phyloP scores from a whole-genome alignment of 1,140 invertebrate species.

The Chironomus striatipennis region DNA sequence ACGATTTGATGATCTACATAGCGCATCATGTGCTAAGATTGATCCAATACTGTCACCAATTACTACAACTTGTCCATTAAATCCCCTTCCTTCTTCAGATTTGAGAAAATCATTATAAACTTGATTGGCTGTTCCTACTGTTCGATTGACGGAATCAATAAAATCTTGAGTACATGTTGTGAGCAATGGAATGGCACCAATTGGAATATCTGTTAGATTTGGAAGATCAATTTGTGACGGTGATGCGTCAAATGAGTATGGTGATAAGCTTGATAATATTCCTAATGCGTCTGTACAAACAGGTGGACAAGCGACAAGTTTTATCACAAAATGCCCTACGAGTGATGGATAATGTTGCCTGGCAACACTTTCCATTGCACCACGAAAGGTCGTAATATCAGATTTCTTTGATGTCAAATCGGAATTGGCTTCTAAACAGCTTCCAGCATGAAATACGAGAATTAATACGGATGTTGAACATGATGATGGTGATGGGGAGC shows the following conservation, averaged over 20 bases:
- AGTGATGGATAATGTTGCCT: conserved; percentile 90
- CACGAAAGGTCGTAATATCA: conserved; percentile 90
- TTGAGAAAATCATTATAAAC: conserved; percentile 85
- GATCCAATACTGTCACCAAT: conserved; percentile 88
- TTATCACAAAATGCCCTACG: conserved; percentile 80
- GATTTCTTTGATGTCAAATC: conserved; percentile 90
- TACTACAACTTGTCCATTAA: conserved; percentile 79
- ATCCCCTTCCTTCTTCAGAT: conserved; percentile 84
- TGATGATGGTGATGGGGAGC: conserved; percentile 62
- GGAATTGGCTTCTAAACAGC: conserved; percentile 67
- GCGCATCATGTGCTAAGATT: conserved; percentile 82
- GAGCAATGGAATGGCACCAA: conserved; percentile 87
- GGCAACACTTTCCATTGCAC: conserved; percentile 92
- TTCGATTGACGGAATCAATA: conserved; percentile 70
- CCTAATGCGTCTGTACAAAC: conserved; percentile 88
- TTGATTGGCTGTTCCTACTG: conserved; percentile 72
- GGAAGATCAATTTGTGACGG: conserved; percentile 69
- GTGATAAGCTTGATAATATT: conserved; percentile 85
- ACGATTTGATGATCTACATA: conserved; percentile 53
- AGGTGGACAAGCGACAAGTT: conserved; percentile 86
- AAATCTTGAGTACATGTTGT: conserved; percentile 82
- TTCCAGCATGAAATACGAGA: conserved; percentile 88
- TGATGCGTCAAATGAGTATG: conserved; percentile 91
- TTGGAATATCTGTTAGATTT: conserved; percentile 80
- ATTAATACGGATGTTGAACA: conserved; percentile 77